Evolutionary conservation across 2,113 vertebrate species (phyloP), one percentile per base, ranked within the genome.

Genomic region (Orientallactaga bullata): DNA sequence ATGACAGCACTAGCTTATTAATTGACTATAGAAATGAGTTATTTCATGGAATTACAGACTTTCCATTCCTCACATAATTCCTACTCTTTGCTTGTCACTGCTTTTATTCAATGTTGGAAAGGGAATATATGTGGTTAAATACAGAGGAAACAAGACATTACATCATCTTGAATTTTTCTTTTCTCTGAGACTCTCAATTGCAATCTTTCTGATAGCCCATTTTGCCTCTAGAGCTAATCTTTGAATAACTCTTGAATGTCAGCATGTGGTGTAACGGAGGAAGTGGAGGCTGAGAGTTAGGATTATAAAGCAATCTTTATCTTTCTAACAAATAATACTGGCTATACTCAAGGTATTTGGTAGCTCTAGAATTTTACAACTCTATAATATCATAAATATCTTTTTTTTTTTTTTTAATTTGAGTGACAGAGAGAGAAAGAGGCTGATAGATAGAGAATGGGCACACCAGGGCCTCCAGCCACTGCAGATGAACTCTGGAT

Each of bases 181-280:
- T 94, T 92, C 72, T 26, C 37, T 76, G 17, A 90, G 65, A 88
- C 26, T 2, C 82, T 94, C 5, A 77, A 0, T 78, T 93, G 32
- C 84, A 0, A 72, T 88, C 63, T 92, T 84, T 69, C 47, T 91
- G 82, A 88, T 15, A 47, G 2, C 9, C 28, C 78, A 21, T 68
- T 91, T 80, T 91, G 28, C 55, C 23, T 90, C 37, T 84, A 89
- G 42, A 90, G 55, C 58, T 87, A 61, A 21, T 89, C 86, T 85
- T n/a, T 86, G 92, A 42, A 61, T 93, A 51, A 92, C 47, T 85
- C 26, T 76, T 58, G 60, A 81, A 82, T 58, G 32, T 71, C 91
- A 81, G 16, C 11, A 17, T 60, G n/a, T 78, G 24, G 5, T 87
- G 18, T 2, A 88, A 42, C 13, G 72, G 5, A 11, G 10, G 37